phyloP scores from a whole-genome alignment of 2,888 invertebrate genomes.

The Oscheius onirici region DNA sequence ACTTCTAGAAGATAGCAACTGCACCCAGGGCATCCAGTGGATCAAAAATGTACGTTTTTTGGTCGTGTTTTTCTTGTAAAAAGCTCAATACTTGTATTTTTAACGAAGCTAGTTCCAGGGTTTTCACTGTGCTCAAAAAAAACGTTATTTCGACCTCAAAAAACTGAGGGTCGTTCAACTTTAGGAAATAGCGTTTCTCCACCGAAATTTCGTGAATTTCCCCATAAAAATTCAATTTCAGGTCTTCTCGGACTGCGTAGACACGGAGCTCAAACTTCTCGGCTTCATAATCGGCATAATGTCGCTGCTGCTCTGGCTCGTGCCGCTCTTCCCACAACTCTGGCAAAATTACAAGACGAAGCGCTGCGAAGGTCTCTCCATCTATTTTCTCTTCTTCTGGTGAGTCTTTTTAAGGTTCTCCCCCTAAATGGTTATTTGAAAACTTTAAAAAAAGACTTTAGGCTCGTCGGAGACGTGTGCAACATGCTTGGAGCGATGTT shows the following conservation, averaged over 20 bases:
- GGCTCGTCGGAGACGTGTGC: slow-evolving; percentile 72
- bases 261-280: slow-evolving; percentile 74
- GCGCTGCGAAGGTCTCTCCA: slow-evolving; percentile 72
- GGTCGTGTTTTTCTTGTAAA: not conserved
- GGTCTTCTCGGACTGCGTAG: slow-evolving; percentile 62
- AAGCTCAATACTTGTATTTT: not conserved
- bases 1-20: slow-evolving; percentile 47
- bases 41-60: slow-evolving; percentile 52
- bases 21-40: slow-evolving; percentile 59
- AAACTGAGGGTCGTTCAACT: too few relatives aligned
- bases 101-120: not conserved
- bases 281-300: slow-evolving; percentile 75
- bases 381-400: slow-evolving; percentile 73
- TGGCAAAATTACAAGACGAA: slow-evolving; percentile 70
- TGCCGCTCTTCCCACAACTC: slow-evolving; percentile 70
- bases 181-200: not conserved
- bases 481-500: slow-evolving; percentile 73
- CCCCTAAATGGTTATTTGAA: not conserved
- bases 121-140: too few relatives aligned
- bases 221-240: slow-evolving; percentile 26
- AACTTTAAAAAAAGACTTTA: slow-evolving; percentile 14
- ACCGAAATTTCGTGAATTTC: not conserved
- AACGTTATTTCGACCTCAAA: too few relatives aligned
- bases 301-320: slow-evolving; percentile 64
- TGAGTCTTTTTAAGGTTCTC: slow-evolving; percentile 31